Evolutionary conservation across 2,888 invertebrate genomes (phyloP).

Genomic region (Corythucha ciliata): DNA sequence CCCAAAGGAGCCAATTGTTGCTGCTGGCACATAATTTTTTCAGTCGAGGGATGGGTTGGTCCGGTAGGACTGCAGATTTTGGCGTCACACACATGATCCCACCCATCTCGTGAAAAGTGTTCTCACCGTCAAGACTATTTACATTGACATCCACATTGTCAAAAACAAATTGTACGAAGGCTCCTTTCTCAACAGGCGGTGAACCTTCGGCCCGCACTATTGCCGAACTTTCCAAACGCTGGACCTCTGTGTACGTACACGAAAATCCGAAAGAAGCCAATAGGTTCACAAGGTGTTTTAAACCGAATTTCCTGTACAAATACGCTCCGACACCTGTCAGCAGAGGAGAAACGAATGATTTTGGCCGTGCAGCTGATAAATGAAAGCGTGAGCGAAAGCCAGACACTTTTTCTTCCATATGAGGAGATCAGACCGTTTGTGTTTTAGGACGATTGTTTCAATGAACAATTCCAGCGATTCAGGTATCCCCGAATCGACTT

Average conservation of each 20-base stretch:
- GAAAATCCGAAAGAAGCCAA: conserved; percentile 15
- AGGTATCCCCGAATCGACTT: too few relatives aligned
- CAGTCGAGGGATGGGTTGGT: conserved; percentile 7
- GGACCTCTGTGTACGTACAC: conserved; percentile 12
- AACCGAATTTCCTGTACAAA: too few relatives aligned
- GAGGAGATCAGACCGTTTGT: too few relatives aligned
- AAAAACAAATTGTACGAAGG: conserved; percentile 30
- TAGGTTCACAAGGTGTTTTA: conserved; percentile 12
- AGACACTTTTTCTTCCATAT: too few relatives aligned
- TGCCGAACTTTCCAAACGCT: conserved; percentile 7
- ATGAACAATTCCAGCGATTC: too few relatives aligned
- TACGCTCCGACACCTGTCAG: too few relatives aligned
- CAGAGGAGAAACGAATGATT: too few relatives aligned
- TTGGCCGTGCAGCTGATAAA: too few relatives aligned
- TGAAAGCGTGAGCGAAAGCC: too few relatives aligned
- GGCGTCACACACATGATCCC: conserved; percentile 12
- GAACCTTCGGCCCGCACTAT: conserved; percentile 6
- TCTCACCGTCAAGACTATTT: conserved; percentile 10
- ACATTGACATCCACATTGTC: conserved; percentile 33
- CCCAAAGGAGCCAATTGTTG: too few relatives aligned
- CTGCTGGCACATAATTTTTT: conserved; percentile 4
- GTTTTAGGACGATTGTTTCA: too few relatives aligned
- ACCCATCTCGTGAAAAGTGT: conserved; percentile 13
- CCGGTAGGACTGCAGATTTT: conserved; percentile 3
- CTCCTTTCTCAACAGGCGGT: conserved; percentile 13